Percentiles rank a stretch among this genome's conserved stretches.
These are phyloP conservation scores for Globia sparganii DNA, from an alignment of 2,888 invertebrate species.

Conservation along the genomic window DNA sequence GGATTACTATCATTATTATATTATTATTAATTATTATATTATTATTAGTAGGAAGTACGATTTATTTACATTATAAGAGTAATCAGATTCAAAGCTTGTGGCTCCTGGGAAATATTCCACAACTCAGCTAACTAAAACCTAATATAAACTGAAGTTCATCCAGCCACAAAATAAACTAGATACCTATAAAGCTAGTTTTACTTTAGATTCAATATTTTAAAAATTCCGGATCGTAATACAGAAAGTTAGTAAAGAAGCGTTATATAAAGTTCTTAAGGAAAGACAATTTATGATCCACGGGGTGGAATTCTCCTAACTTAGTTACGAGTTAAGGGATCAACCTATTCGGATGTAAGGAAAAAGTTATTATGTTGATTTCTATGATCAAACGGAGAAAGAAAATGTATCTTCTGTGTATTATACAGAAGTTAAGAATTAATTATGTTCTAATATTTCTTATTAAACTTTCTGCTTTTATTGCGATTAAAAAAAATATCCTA, in stretches of 20 bases:
- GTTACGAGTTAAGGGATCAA: slow-evolving; percentile 52
- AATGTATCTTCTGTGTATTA: neutral
- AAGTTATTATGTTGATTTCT: slow-evolving; percentile 36
- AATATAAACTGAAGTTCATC: slow-evolving; percentile 2
- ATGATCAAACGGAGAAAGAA: slow-evolving; percentile 37
- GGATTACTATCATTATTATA: no score
- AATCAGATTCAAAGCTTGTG: slow-evolving; percentile 3
- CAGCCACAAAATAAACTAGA: slow-evolving; percentile 6
- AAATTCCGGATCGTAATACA: slow-evolving; percentile 1
- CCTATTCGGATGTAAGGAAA: slow-evolving; percentile 27
- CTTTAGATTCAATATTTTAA: slow-evolving; percentile 14
- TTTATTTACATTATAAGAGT: neutral
- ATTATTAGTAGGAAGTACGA: no score
- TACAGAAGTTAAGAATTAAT: neutral
- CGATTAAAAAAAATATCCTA: neutral
- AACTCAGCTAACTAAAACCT: slow-evolving; percentile 8
- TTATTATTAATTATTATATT: no score
- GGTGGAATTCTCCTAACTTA: slow-evolving; percentile 37
- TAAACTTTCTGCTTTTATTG: neutral
- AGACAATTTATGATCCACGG: slow-evolving; percentile 46
- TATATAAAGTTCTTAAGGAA: slow-evolving; percentile 31
- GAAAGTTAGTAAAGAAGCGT: slow-evolving; percentile 31
- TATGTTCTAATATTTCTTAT: neutral
- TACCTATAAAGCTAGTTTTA: slow-evolving; percentile 8
- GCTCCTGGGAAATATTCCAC: slow-evolving; percentile 9